A percentile compares a stretch with the other conserved stretches of the same genome.
Conservation (phyloP, 2,113 vertebrate genomes). For the Amazona guildingii region DNA sequence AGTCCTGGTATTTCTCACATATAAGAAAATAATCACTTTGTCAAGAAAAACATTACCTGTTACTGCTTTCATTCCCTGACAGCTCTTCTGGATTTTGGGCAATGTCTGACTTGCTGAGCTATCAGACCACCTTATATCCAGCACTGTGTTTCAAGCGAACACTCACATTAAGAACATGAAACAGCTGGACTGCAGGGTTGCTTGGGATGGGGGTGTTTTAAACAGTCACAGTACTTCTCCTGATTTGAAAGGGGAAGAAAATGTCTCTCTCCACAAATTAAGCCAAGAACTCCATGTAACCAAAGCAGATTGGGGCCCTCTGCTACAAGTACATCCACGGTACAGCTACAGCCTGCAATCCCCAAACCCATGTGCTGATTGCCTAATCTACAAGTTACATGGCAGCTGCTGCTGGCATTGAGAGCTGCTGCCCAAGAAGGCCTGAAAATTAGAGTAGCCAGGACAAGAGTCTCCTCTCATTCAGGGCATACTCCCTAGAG, state of each 20-base stretch:
- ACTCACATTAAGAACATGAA: background rate
- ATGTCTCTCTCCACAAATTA: background rate
- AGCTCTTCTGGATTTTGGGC: background rate
- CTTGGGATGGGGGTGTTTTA: background rate
- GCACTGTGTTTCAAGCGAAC: background rate
- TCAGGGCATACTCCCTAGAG: background rate
- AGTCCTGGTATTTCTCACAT: background rate
- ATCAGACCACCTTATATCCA: background rate
- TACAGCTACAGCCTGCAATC: background rate
- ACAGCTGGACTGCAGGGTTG: background rate
- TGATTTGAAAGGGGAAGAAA: background rate
- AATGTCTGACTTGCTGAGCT: background rate
- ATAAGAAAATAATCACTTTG: background rate
- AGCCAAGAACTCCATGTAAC: background rate
- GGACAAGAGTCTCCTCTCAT: background rate
- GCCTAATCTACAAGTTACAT: background rate
- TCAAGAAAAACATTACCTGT: background rate
- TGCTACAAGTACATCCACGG: background rate
- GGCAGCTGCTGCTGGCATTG: background rate
- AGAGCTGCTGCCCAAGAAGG: background rate
- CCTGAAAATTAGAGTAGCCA: background rate
- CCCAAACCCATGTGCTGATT: background rate
- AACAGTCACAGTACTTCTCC: background rate
- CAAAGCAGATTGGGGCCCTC: rapidly evolving
- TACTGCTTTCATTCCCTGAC: background rate